Percentiles rank a stretch among this genome's conserved stretches.
phyloP scores from a whole-genome alignment of 2,113 vertebrate species.

The Puffinus mauretanicus region DNA sequence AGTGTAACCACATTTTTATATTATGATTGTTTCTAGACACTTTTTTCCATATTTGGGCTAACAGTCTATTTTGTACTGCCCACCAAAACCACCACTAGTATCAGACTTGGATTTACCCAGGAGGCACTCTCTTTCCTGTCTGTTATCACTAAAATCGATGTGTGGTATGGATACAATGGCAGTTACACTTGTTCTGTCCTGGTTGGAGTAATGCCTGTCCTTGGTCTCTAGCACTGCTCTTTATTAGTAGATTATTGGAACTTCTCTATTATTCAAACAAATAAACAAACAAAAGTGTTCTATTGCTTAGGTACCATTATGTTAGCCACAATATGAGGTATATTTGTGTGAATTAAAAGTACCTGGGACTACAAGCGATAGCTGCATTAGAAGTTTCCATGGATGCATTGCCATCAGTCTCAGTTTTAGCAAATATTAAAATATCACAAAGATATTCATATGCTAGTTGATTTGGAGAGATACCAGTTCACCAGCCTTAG shows the following conservation, averaged over 20 bases:
- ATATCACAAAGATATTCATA: background rate
- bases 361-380: background rate
- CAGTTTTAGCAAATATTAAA: background rate
- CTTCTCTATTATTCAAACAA: background rate
- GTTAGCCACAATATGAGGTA: background rate
- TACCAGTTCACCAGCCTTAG: background rate
- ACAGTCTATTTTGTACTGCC: background rate
- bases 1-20: background rate
- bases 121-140: background rate
- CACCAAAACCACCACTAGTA: background rate
- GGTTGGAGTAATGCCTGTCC: background rate
- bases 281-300: background rate
- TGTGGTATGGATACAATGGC: background rate
- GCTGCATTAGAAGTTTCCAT: background rate
- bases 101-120: background rate
- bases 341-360: background rate
- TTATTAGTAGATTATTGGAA: background rate
- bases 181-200: background rate
- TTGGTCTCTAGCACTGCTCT: background rate
- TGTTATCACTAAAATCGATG: background rate
- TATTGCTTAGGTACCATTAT: background rate
- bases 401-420: background rate
- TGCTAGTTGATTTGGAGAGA: background rate
- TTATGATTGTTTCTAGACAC: background rate
- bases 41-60: background rate